A percentile compares a stretch with the other conserved stretches of the same genome.
Conservation (phyloP, 2,888 invertebrate species). For the Tridacna gigas region DNA sequence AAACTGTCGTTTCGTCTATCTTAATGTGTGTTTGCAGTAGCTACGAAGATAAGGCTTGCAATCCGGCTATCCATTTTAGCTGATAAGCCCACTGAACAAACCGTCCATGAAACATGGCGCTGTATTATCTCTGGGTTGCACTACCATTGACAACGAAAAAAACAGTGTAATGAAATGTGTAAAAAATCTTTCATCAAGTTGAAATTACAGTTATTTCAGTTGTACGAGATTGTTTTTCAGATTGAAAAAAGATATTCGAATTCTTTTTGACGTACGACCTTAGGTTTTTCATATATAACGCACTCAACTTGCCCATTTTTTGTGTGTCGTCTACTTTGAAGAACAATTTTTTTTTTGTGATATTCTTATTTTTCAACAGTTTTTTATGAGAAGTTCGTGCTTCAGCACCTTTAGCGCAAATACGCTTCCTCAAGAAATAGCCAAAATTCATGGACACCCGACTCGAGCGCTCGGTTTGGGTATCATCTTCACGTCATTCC, state of each 20-base stretch:
- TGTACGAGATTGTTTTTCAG: conserved; percentile 14
- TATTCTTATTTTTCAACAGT: too few relatives aligned
- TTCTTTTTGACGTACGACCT: background rate
- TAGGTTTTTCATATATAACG: background rate
- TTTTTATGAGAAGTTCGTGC: too few relatives aligned
- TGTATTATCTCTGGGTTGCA: conserved; percentile 12
- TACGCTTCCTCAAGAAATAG: too few relatives aligned
- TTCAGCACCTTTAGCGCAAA: too few relatives aligned
- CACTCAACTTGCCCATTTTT: background rate
- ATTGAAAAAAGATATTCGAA: conserved; percentile 1
- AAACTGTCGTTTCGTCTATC: conserved; percentile 12
- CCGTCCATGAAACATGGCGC: conserved; percentile 21
- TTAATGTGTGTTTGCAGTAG: conserved; percentile 32
- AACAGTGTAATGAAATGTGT: conserved; percentile 14
- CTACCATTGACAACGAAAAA: conserved; percentile 1
- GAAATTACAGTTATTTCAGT: conserved; percentile 25
- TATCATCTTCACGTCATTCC: too few relatives aligned
- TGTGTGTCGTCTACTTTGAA: background rate
- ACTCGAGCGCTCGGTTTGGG: too few relatives aligned
- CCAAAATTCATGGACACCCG: too few relatives aligned
- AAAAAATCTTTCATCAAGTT: conserved; percentile 10
- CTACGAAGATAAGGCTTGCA: conserved; percentile 15
- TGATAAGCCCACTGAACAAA: conserved; percentile 24
- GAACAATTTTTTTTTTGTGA: too few relatives aligned
- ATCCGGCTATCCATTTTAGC: conserved; percentile 11